phyloP scores from a whole-genome alignment of 2,888 invertebrate genomes.

The Drosophila demipolita region DNA sequence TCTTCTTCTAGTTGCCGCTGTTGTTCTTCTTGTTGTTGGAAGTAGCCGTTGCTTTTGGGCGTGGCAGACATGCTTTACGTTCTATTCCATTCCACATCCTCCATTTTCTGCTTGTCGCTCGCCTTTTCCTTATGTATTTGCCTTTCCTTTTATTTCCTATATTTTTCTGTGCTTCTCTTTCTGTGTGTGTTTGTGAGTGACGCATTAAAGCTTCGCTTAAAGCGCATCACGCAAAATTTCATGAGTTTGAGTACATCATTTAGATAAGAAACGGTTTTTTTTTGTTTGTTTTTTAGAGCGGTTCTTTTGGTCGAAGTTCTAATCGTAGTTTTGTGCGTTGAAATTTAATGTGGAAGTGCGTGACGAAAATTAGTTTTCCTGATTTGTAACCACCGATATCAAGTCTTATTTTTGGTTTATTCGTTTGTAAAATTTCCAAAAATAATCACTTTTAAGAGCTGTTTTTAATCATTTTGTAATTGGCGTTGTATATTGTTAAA shows the following conservation, averaged over 20 bases:
- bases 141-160: background rate
- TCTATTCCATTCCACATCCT: slow-evolving; percentile 23
- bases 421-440: slow-evolving; percentile 15
- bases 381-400: slow-evolving; percentile 6
- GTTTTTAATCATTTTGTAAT: background rate
- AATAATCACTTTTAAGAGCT: background rate
- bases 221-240: slow-evolving; percentile 41
- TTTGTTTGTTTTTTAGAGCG: background rate
- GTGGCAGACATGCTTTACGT: slow-evolving; percentile 63
- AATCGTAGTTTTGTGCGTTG: slow-evolving; percentile 25
- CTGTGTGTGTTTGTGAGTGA: background rate
- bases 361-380: slow-evolving; percentile 12
- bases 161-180: background rate
- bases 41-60: slow-evolving; percentile 38
- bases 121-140: slow-evolving; percentile 10
- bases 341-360: slow-evolving; percentile 27
- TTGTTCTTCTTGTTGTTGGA: slow-evolving; percentile 2
- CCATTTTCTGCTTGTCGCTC: slow-evolving; percentile 6
- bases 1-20: slow-evolving; percentile 2
- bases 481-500: background rate
- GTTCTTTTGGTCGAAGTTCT: background rate
- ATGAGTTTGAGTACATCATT: slow-evolving; percentile 54
- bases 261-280: slow-evolving; percentile 42
- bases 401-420: slow-evolving; percentile 18
- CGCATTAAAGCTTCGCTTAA: slow-evolving; percentile 63